Conservation (phyloP, 2,113 vertebrate genomes). For the Lophotis ruficrista region DNA sequence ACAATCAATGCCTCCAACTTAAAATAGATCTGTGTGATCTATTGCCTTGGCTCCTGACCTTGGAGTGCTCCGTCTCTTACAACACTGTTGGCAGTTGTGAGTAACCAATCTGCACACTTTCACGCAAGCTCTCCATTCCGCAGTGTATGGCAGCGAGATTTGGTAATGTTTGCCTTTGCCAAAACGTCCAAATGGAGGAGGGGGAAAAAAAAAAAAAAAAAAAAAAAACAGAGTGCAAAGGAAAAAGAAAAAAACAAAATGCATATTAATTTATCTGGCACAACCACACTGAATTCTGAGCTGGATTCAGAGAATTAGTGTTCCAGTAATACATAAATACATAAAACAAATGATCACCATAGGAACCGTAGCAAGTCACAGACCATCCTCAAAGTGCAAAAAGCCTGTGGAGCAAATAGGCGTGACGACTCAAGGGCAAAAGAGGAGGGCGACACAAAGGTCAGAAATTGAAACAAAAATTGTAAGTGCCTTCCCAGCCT, state of each 20-base stretch:
- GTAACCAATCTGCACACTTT: not conserved
- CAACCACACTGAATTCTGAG: not conserved
- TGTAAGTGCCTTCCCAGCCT: not conserved
- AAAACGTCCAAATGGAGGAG: not conserved
- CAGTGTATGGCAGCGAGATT: not conserved
- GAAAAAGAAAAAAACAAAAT: not conserved
- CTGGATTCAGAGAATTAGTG: not conserved
- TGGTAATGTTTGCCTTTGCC: not conserved
- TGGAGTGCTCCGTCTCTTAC: not conserved
- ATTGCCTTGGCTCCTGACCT: not conserved
- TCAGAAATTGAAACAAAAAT: not conserved
- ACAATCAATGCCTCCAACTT: not conserved
- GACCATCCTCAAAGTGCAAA: not conserved
- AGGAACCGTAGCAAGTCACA: not conserved
- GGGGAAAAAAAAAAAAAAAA: not conserved
- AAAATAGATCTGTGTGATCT: conserved; percentile 5
- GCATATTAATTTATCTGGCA: not conserved
- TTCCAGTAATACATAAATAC: not conserved
- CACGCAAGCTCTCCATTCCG: not conserved
- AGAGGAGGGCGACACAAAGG: not conserved
- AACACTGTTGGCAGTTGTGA: not conserved
- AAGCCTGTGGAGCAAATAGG: not conserved
- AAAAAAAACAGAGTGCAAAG: not conserved
- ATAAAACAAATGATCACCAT: not conserved
- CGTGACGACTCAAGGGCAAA: rapidly evolving